phyloP scores from a whole-genome alignment of 2,113 vertebrate genomes.

The Oncorhynchus kisutch region DNA sequence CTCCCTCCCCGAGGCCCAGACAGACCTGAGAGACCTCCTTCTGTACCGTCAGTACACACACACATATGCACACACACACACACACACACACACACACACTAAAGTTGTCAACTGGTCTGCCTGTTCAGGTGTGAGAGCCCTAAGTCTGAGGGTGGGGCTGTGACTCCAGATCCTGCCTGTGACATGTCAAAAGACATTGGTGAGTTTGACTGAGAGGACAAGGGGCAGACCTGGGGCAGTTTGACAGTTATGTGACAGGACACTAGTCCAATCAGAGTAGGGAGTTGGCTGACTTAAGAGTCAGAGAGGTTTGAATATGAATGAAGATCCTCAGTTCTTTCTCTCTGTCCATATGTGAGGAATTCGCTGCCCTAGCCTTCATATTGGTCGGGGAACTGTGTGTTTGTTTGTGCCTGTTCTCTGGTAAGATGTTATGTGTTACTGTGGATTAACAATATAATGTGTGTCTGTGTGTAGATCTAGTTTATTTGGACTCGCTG shows the following conservation, averaged over 20 bases:
- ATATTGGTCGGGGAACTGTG: background rate
- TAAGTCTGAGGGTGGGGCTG: constrained; percentile 84
- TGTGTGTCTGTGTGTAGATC: constrained; percentile 75
- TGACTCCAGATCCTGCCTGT: constrained; percentile 82
- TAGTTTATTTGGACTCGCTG: constrained; percentile 92
- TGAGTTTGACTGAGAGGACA: constrained; percentile 74
- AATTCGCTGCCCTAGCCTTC: background rate
- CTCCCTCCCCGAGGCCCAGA: constrained; percentile 88
- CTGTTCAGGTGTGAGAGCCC: constrained; percentile 87
- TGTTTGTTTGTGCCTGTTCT: background rate
- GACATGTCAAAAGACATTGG: constrained; percentile 90
- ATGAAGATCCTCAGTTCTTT: background rate
- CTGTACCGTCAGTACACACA: constrained; percentile 77
- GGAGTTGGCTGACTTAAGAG: background rate
- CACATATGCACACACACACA: constrained; percentile 19
- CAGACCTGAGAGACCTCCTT: constrained; percentile 85
- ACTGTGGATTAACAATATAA: background rate
- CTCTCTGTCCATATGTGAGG: background rate
- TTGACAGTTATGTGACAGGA: background rate
- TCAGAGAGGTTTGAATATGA: too few relatives aligned
- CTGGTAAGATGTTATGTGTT: background rate
- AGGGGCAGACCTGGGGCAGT: background rate
- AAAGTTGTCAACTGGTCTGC: constrained; percentile 63
- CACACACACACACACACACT: background rate
- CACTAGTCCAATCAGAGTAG: constrained; percentile 27